phyloP scores from a whole-genome alignment of 2,888 invertebrate genomes.

The Acanthopleura granulata region DNA sequence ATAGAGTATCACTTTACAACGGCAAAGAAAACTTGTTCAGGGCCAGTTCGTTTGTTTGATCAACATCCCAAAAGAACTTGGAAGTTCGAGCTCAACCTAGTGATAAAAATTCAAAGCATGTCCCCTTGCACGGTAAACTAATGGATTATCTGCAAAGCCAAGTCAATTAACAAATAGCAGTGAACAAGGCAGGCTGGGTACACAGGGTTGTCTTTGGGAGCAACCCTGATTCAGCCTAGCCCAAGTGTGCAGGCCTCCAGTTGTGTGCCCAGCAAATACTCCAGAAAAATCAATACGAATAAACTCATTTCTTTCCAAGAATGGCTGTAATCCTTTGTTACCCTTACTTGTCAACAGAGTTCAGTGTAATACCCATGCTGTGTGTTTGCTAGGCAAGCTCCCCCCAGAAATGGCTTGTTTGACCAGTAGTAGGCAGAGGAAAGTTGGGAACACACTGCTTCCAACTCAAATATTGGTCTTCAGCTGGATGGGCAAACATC shows the following conservation, averaged over 20 bases:
- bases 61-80: constrained; percentile 17
- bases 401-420: constrained; percentile 15
- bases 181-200: constrained; percentile 20
- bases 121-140: constrained; percentile 19
- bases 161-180: constrained; percentile 28
- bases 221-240: neutral
- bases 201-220: neutral
- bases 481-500: constrained; percentile 30
- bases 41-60: constrained; percentile 14
- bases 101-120: constrained; percentile 20
- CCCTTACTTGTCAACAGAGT: constrained; percentile 20
- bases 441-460: constrained; percentile 18
- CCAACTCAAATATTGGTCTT: constrained; percentile 25
- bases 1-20: constrained; percentile 15
- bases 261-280: constrained; percentile 15
- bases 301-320: constrained; percentile 32
- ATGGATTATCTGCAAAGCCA: constrained; percentile 18
- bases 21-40: constrained; percentile 14
- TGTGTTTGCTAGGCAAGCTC: constrained; percentile 17
- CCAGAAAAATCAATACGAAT: constrained; percentile 27
- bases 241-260: constrained; percentile 19
- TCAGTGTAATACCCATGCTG: neutral
- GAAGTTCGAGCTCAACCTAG: constrained; percentile 16
- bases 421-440: constrained; percentile 2
- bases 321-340: constrained; percentile 34